Evolutionary conservation across 2,113 vertebrate genomes (phyloP).

Genomic region (Leuciscus idus): DNA sequence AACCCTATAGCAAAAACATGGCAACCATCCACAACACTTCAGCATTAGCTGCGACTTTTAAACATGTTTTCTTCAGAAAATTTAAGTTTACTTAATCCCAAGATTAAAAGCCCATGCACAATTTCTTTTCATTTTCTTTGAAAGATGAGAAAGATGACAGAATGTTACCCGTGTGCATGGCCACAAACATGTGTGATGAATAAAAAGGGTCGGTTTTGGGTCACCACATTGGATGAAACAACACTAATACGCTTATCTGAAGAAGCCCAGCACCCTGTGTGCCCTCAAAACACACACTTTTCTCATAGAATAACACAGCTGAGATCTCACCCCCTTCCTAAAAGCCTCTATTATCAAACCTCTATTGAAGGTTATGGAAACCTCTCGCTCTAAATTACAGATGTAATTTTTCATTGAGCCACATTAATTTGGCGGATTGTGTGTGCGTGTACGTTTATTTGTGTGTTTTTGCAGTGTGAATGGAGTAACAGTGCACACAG

Average conservation of each 20-base stretch:
- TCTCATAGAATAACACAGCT: conserved; percentile 38
- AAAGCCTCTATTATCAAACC: conserved; percentile 22
- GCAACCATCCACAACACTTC: not conserved
- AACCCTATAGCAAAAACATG: not conserved
- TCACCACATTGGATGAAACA: conserved; percentile 21
- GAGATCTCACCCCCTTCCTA: not conserved
- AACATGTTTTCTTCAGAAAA: not conserved
- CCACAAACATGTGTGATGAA: not conserved
- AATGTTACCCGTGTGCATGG: conserved; percentile 6
- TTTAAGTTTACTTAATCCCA: not conserved
- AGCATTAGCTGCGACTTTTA: too few relatives aligned
- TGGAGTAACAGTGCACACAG: not conserved
- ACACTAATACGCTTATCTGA: conserved; percentile 4
- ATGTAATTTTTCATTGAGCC: not conserved
- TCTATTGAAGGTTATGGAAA: not conserved
- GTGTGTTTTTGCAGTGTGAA: conserved; percentile 36
- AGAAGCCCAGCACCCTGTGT: conserved; percentile 33
- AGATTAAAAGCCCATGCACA: not conserved
- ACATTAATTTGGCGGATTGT: not conserved
- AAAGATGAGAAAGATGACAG: not conserved
- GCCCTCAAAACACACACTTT: conserved; percentile 11
- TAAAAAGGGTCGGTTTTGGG: not conserved
- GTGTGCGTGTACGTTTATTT: conserved; percentile 5
- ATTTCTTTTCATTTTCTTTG: not conserved
- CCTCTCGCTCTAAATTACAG: not conserved